phyloP scores from a whole-genome alignment of 92 coral and sea anemone genomes.

The Parazoanthus atlanticus region DNA sequence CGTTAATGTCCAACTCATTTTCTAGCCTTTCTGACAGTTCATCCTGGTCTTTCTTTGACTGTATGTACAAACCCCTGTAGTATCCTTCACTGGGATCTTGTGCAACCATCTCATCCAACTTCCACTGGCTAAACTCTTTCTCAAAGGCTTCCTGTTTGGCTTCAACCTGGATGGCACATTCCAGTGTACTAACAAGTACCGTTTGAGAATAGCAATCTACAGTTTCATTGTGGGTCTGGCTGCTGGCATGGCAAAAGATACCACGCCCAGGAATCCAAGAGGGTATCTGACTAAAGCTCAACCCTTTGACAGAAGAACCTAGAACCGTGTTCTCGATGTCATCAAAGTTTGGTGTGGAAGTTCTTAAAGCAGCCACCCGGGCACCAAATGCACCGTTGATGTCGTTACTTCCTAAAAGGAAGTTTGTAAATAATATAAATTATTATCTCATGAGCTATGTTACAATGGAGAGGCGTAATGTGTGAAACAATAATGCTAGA shows the following conservation, averaged over 20 bases:
- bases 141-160: conserved; percentile 68
- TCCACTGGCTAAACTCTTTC: conserved; percentile 70
- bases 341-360: conserved; percentile 11
- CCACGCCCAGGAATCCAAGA: background rate
- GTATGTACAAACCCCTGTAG: conserved; percentile 59
- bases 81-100: conserved; percentile 52
- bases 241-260: conserved; percentile 22
- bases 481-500: too few relatives aligned
- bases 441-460: background rate
- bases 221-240: conserved; percentile 42
- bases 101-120: conserved; percentile 61
- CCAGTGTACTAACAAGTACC: conserved; percentile 2
- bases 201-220: conserved; percentile 48
- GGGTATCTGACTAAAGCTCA: conserved; percentile 9
- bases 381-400: background rate
- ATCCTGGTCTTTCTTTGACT: conserved; percentile 39
- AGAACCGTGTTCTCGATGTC: background rate
- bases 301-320: background rate
- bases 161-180: conserved; percentile 63
- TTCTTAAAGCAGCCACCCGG: background rate
- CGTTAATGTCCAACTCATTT: conserved; percentile 66
- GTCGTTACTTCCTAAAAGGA: background rate
- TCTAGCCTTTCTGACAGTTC: conserved; percentile 63
- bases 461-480: background rate
- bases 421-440: background rate